Evolutionary conservation across 2,113 vertebrate genomes (phyloP).

Genomic region (Dromiciops gliroides): DNA sequence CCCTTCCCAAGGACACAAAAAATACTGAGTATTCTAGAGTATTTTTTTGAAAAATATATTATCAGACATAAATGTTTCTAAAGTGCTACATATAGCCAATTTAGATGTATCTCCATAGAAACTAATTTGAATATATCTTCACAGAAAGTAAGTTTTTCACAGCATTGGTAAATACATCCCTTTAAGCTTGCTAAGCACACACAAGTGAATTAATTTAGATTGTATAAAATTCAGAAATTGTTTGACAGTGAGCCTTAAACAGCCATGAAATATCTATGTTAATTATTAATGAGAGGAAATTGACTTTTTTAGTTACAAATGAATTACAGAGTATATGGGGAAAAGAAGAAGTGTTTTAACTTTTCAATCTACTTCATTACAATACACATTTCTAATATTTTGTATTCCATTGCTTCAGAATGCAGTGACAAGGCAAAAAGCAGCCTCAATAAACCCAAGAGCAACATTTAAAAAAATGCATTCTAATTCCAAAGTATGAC

Average conservation of each 20-base stretch:
- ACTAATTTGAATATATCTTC: not conserved
- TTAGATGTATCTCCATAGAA: constrained; percentile 9
- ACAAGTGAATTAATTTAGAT: not conserved
- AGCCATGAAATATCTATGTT: not conserved
- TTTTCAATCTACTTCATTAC: constrained; percentile 55
- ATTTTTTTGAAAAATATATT: not conserved
- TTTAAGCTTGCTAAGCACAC: not conserved
- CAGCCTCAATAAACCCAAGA: not conserved
- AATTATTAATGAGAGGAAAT: not conserved
- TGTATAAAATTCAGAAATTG: not conserved
- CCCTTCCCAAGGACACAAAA: too few relatives aligned
- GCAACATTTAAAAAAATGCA: not conserved
- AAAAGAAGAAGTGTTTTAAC: constrained; percentile 17
- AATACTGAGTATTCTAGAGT: not conserved
- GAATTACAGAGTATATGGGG: not conserved
- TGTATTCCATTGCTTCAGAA: constrained; percentile 1
- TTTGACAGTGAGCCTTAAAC: rapidly evolving
- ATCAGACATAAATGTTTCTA: not conserved
- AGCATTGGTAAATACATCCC: not conserved
- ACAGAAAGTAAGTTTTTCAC: not conserved
- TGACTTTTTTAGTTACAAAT: not conserved
- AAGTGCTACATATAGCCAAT: not conserved
- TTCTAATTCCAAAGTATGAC: not conserved
- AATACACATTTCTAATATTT: constrained; percentile 31
- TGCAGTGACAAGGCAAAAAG: not conserved